phyloP scores from a whole-genome alignment of 2,113 vertebrate species.

The Okapia johnstoni region DNA sequence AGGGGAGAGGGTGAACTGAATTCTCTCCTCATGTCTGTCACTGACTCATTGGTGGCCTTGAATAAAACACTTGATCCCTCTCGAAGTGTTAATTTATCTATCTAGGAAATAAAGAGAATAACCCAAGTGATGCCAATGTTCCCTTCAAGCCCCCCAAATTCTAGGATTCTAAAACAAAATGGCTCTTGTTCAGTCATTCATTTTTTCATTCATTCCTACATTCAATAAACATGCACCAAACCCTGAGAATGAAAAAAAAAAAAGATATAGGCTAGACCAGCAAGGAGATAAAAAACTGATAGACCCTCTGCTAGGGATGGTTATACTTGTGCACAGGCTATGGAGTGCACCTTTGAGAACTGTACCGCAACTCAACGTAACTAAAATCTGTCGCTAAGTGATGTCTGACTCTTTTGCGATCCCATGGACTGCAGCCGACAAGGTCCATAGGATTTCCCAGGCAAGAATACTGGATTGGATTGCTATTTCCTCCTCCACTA shows the following conservation, averaged over 20 bases:
- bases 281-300: background rate
- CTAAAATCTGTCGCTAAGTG: background rate
- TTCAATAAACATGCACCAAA: background rate
- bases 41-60: background rate
- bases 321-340: background rate
- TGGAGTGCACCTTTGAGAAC: background rate
- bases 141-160: background rate
- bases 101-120: background rate
- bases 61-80: background rate
- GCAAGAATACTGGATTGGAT: background rate
- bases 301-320: background rate
- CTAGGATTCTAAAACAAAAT: conserved; percentile 27
- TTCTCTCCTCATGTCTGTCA: background rate
- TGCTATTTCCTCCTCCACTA: background rate
- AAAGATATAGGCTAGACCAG: background rate
- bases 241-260: background rate
- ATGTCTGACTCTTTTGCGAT: background rate
- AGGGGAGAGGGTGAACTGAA: background rate
- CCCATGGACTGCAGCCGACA: background rate
- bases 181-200: background rate
- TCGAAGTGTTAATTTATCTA: conserved; percentile 23
- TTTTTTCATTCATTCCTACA: background rate
- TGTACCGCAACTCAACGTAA: background rate
- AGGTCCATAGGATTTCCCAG: background rate
- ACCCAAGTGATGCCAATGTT: background rate